Base-by-base conservation (phyloP, 2,797 vertebrate species). In the Acropternis orthonyx region DNA sequence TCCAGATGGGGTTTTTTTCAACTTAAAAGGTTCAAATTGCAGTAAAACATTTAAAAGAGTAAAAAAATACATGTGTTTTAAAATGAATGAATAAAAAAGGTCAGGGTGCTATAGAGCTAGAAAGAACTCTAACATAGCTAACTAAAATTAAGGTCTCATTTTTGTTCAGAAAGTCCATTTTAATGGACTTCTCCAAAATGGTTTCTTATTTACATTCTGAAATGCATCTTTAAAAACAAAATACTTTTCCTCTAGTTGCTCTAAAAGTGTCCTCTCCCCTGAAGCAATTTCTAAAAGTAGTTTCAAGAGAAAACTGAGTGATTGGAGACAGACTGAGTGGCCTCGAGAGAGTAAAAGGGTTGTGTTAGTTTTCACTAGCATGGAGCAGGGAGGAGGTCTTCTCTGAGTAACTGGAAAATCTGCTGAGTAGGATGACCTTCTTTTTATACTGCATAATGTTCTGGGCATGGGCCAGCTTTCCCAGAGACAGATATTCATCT, bases 391-490 rank as follows among this genome's bases (percentile, higher is more conserved):
- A 59, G 34, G 27, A 73, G 51, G n/a, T 34, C 71, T 94, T 79
- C n/a, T 37, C 75, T 67, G 84, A 92, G 58, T 85, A 89, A 71
- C 73, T 81, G 49, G 36, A 91, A 95, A 91, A 92, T 48, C 88
- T 94, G 92, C 91, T 95, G 84, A 97, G 85, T 84, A 69, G 82
- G 66, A 75, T 88, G 82, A 81, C 68, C 67, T 76, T 62, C 46
- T 55, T 85, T 89, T 91, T 69, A 43, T 46, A 54, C 30, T 48
- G 24, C 56, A 55, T 74, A 93, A 93, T 67, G 58, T 71, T 91
- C 85, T 92, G 89, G 94, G 71, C 78, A 81, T 11, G 52, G 59
- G 71, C 36, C 69, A 73, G 43, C 34, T 93, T 96, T 73, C 85
- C 74, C 48, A 85, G 32, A 85, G 62, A 88, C 23, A 67, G 36